Conservation (phyloP, 2,888 invertebrate genomes). For the Campaea margaritaria region DNA sequence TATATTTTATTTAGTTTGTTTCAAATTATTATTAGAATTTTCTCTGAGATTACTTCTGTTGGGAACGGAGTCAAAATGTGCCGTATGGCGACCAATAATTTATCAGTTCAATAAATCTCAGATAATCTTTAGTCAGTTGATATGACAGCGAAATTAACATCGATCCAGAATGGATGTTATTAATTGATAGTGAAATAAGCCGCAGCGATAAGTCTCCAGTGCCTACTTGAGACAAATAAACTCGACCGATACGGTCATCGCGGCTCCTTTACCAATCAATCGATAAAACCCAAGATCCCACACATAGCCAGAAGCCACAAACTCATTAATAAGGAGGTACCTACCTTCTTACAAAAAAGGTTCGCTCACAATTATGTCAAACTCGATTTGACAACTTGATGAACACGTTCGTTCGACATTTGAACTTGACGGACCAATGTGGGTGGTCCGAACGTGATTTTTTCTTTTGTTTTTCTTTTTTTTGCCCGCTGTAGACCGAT, state of each 20-base stretch:
- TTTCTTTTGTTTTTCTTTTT: conserved; percentile 64
- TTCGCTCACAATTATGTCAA: conserved; percentile 81
- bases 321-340: conserved; percentile 52
- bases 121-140: too few relatives aligned
- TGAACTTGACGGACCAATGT: conserved; percentile 75
- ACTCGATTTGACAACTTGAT: conserved; percentile 83
- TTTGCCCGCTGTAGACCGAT: conserved; percentile 67
- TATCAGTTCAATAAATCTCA: too few relatives aligned
- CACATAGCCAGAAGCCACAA: conserved; percentile 59
- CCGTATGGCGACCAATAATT: too few relatives aligned
- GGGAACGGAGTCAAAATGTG: too few relatives aligned
- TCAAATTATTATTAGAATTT: too few relatives aligned
- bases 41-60: too few relatives aligned
- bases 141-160: too few relatives aligned
- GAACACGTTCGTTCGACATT: conserved; percentile 79
- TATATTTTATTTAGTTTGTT: too few relatives aligned
- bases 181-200: too few relatives aligned
- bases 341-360: conserved; percentile 68
- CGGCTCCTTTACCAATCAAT: conserved; percentile 36
- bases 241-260: background rate
- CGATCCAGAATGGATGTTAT: too few relatives aligned
- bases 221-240: background rate
- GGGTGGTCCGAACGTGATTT: conserved; percentile 78
- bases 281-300: conserved; percentile 34
- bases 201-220: too few relatives aligned